Percentiles rank a stretch among this genome's conserved stretches.
These are phyloP conservation scores for Tetrax tetrax DNA, from an alignment of 2,113 vertebrate genomes.

Conservation along the genomic window DNA sequence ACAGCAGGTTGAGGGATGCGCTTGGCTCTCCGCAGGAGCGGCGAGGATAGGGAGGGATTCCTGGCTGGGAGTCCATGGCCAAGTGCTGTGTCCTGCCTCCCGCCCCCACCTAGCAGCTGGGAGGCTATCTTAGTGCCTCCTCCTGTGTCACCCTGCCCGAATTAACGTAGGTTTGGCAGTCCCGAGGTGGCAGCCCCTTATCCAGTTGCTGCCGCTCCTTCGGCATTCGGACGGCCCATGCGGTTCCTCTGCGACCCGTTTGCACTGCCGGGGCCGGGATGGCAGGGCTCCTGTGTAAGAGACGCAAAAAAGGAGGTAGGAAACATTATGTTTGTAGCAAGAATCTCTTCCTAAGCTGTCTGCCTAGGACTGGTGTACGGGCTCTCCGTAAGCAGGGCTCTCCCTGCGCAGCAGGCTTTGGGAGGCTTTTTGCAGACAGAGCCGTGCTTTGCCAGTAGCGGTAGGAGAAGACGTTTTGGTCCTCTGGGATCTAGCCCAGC, in stretches of 20 bases:
- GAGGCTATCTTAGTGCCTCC: neutral
- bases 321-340: fast-evolving
- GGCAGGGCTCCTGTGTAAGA: constrained; percentile 87
- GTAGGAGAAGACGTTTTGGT: neutral
- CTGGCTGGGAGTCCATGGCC: neutral
- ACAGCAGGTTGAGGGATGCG: neutral
- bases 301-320: constrained; percentile 85
- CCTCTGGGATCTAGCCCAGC: neutral
- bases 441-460: neutral
- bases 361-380: neutral
- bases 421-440: neutral
- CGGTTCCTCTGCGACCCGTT: neutral
- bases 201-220: constrained; percentile 12
- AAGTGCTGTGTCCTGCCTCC: neutral
- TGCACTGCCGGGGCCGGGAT: constrained; percentile 55
- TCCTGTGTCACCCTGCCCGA: constrained; percentile 73
- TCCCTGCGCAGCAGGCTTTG: neutral
- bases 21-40: neutral
- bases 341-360: neutral
- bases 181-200: constrained; percentile 57
- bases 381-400: neutral
- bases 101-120: neutral
- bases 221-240: neutral
- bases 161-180: constrained; percentile 75
- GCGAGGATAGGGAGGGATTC: neutral